Conservation (phyloP, 2,113 vertebrate species). For the Grallaria varia region DNA sequence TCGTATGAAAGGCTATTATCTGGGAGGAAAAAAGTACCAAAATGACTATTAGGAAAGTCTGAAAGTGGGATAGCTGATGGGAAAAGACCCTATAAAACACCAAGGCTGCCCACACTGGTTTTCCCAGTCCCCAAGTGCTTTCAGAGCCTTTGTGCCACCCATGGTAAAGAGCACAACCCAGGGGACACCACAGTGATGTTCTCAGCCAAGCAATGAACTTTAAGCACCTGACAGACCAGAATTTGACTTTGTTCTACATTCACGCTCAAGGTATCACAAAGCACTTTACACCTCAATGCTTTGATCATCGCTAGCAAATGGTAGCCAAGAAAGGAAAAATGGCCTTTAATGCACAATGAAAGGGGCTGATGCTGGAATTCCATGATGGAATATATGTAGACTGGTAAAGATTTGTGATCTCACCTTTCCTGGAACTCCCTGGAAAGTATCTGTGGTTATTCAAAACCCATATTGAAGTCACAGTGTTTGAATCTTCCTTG, state of each 20-base stretch:
- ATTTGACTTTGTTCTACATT: background rate
- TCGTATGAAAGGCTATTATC: background rate
- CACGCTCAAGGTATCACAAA: background rate
- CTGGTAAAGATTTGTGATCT: background rate
- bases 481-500: background rate
- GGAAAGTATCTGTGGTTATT: background rate
- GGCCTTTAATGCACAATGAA: background rate
- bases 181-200: background rate
- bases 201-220: background rate
- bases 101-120: background rate
- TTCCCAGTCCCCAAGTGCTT: background rate
- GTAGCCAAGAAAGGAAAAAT: background rate
- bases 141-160: background rate
- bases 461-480: background rate
- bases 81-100: background rate
- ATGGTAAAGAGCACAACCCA: background rate
- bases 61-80: background rate
- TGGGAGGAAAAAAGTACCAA: accelerated
- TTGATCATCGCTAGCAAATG: background rate
- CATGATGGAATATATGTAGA: background rate
- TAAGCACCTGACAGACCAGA: background rate
- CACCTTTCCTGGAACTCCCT: background rate
- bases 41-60: background rate
- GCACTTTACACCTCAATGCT: background rate
- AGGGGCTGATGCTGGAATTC: background rate